Percentiles rank a stretch among this genome's conserved stretches.
phyloP scores from a whole-genome alignment of 2,797 vertebrate genomes.

The Argentina silus region DNA sequence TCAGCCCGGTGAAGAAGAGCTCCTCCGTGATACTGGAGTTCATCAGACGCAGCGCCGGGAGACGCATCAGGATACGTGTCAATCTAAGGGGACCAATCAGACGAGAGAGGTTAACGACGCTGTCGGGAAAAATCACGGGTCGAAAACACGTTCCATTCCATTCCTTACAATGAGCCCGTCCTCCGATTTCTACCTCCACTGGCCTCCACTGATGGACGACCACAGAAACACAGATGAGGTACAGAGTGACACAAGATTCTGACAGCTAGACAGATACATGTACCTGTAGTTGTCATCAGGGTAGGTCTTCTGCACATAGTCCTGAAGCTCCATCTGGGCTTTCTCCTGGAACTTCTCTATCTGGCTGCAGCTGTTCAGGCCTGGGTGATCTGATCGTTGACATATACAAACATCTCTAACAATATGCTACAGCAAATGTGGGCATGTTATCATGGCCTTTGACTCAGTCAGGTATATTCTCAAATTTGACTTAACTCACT shows the following conservation, averaged over 20 bases:
- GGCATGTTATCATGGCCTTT: not conserved
- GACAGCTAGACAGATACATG: constrained; percentile 6
- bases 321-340: constrained; percentile 98
- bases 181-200: no score
- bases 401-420: constrained; percentile 27
- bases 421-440: not conserved
- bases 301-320: constrained; percentile 98
- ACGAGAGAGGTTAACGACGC: not conserved
- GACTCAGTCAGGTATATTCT: not conserved
- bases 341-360: constrained; percentile 99
- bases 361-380: constrained; percentile 89
- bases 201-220: no score
- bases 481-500: not conserved
- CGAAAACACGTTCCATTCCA: no score
- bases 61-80: constrained; percentile 93
- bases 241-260: not conserved
- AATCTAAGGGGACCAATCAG: constrained; percentile 77
- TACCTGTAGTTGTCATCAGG: constrained; percentile 97
- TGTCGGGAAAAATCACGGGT: not conserved
- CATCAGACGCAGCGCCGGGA: constrained; percentile 95
- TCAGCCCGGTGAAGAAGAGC: constrained; percentile 98
- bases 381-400: constrained; percentile 88
- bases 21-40: constrained; percentile 97
- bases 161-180: no score
- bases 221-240: not conserved